Percentiles rank a stretch among this genome's conserved stretches.
phyloP scores from a whole-genome alignment of 2,888 invertebrate species.

The Ophion costatus region DNA sequence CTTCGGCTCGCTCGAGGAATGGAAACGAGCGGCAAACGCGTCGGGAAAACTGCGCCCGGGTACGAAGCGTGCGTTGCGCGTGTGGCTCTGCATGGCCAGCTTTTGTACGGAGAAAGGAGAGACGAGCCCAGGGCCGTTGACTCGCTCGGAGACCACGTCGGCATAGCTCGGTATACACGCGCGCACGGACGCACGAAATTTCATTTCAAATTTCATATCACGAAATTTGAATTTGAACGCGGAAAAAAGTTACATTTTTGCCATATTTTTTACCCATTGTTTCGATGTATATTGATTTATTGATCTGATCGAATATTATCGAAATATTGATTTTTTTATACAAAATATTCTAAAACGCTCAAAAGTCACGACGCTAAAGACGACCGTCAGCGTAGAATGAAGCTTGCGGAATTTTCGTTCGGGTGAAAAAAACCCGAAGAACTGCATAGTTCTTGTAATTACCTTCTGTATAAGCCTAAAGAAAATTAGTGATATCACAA shows the following conservation, averaged over 20 bases:
- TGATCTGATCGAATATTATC: too few relatives aligned
- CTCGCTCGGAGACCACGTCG: constrained; percentile 38
- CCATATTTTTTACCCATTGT: too few relatives aligned
- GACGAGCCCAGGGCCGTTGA: constrained; percentile 68
- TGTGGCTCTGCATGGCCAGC: constrained; percentile 20
- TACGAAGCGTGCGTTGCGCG: constrained; percentile 28
- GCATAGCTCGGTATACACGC: constrained; percentile 10
- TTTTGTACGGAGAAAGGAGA: constrained; percentile 57
- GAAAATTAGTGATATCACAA: too few relatives aligned
- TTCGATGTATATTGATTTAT: too few relatives aligned
- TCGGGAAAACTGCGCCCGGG: constrained; percentile 17
- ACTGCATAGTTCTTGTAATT: not conserved
- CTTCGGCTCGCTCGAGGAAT: constrained; percentile 6
- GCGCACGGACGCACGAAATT: not conserved
- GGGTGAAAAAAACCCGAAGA: not conserved
- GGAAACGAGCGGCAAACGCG: constrained; percentile 47
- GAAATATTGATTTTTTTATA: too few relatives aligned
- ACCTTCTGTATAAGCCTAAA: too few relatives aligned
- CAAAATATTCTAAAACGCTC: too few relatives aligned
- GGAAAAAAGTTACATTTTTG: too few relatives aligned
- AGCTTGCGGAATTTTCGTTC: not conserved
- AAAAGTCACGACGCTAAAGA: too few relatives aligned
- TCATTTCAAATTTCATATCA: too few relatives aligned
- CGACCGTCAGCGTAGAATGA: too few relatives aligned
- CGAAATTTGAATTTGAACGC: too few relatives aligned